phyloP scores from a whole-genome alignment of 2,113 vertebrate species.

The Ctenodactylus gundi region DNA sequence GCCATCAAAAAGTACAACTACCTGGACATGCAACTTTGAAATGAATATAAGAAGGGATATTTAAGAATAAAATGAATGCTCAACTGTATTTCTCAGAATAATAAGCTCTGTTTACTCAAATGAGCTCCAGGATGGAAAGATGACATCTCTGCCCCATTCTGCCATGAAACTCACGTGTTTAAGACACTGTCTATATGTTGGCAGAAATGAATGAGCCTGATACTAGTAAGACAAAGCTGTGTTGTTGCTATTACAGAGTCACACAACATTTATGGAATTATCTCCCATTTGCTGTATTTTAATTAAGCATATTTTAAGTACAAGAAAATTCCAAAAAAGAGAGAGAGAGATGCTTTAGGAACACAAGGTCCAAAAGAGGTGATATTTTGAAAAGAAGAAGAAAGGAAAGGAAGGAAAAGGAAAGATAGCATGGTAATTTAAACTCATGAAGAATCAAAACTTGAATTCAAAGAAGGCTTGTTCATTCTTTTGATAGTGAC shows the following conservation, averaged over 20 bases:
- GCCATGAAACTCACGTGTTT: background rate
- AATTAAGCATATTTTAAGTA: background rate
- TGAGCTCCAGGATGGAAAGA: background rate
- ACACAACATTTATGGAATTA: background rate
- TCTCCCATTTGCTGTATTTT: background rate
- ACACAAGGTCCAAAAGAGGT: background rate
- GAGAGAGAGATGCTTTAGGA: background rate
- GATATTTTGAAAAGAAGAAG: background rate
- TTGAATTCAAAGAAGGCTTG: background rate
- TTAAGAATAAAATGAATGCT: constrained; percentile 22
- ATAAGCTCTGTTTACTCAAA: constrained; percentile 18
- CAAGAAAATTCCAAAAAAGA: background rate
- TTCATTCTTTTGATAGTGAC: background rate
- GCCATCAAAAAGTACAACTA: background rate
- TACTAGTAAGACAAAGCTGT: background rate
- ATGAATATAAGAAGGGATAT: constrained; percentile 15
- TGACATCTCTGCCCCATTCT: background rate
- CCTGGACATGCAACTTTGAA: constrained; percentile 32
- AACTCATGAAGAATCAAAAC: constrained; percentile 11
- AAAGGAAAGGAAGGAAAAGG: background rate
- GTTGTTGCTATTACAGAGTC: background rate
- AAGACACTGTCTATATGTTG: background rate
- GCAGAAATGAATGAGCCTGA: background rate
- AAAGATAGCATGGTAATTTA: background rate
- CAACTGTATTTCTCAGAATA: background rate